These are phyloP conservation scores for Drosophila paranaensis DNA, from an alignment of 2,888 invertebrate species.

Conservation along the genomic window DNA sequence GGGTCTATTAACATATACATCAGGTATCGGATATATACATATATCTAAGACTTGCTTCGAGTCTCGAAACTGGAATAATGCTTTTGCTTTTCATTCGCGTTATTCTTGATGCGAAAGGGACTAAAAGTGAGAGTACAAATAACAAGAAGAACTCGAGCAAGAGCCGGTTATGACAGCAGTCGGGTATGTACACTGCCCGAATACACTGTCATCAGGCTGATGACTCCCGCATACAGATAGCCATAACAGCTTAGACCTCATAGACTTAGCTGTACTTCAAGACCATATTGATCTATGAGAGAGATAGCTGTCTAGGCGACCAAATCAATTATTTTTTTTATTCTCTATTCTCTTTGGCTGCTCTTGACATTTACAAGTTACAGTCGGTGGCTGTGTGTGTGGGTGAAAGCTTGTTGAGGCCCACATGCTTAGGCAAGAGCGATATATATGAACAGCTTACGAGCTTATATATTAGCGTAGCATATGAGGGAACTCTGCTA, in stretches of 20 bases:
- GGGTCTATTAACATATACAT: neutral
- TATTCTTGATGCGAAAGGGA: slow-evolving; percentile 6
- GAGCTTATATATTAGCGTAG: too few species aligned
- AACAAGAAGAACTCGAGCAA: neutral
- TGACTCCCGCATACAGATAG: neutral
- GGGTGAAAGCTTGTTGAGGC: slow-evolving; percentile 5
- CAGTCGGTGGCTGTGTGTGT: neutral
- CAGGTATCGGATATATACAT: neutral
- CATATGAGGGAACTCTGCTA: neutral
- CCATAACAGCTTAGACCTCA: too few species aligned
- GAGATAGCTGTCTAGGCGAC: neutral
- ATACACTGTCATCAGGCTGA: neutral
- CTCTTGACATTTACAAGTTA: neutral
- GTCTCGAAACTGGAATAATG: neutral
- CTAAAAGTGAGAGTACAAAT: slow-evolving; percentile 2
- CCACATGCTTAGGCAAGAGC: neutral
- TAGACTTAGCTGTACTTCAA: neutral
- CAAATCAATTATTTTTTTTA: neutral
- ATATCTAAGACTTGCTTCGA: neutral
- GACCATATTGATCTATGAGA: neutral
- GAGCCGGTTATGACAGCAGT: neutral
- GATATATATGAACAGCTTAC: neutral
- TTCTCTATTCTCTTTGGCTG: neutral
- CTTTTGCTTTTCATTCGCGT: neutral
- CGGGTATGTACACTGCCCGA: neutral